phyloP scores from a whole-genome alignment of 2,113 vertebrate genomes.

The Mugil cephalus region DNA sequence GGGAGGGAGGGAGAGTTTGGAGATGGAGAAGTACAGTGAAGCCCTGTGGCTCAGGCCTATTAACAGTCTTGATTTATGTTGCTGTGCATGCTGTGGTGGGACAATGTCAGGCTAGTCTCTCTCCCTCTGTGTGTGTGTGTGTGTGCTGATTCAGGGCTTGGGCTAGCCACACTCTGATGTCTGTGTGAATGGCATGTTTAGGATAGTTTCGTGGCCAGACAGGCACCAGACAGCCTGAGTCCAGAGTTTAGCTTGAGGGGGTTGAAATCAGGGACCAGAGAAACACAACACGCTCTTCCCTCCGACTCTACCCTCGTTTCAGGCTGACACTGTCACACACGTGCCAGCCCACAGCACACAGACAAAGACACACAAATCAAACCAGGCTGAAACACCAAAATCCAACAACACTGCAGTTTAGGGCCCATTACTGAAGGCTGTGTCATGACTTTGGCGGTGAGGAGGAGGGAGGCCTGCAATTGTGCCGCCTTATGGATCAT shows the following conservation, averaged over 20 bases:
- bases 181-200: slow-evolving; percentile 58
- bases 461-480: slow-evolving; percentile 18
- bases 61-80: slow-evolving; percentile 68
- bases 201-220: slow-evolving; percentile 63
- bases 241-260: slow-evolving; percentile 54
- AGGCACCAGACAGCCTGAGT: slow-evolving; percentile 70
- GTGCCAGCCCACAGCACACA: slow-evolving; percentile 25
- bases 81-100: slow-evolving; percentile 67
- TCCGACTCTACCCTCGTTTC: slow-evolving; percentile 28
- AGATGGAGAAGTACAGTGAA: slow-evolving; percentile 52
- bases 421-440: slow-evolving; percentile 38
- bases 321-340: slow-evolving; percentile 17
- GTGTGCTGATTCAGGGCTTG: slow-evolving; percentile 56
- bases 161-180: slow-evolving; percentile 51
- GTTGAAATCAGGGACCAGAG: slow-evolving; percentile 14
- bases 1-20: background rate
- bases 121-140: slow-evolving; percentile 18
- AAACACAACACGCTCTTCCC: slow-evolving; percentile 23
- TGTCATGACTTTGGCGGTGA: slow-evolving; percentile 25
- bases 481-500: slow-evolving; percentile 27
- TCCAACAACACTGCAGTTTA: slow-evolving; percentile 36
- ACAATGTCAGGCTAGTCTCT: slow-evolving; percentile 23
- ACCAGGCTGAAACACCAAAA: slow-evolving; percentile 39
- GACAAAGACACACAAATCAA: slow-evolving; percentile 37
- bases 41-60: slow-evolving; percentile 56